A percentile compares a stretch with the other conserved stretches of the same genome.
Evolutionary conservation across 2,797 vertebrate species (phyloP).

Genomic region (Coccyzus lansbergi): DNA sequence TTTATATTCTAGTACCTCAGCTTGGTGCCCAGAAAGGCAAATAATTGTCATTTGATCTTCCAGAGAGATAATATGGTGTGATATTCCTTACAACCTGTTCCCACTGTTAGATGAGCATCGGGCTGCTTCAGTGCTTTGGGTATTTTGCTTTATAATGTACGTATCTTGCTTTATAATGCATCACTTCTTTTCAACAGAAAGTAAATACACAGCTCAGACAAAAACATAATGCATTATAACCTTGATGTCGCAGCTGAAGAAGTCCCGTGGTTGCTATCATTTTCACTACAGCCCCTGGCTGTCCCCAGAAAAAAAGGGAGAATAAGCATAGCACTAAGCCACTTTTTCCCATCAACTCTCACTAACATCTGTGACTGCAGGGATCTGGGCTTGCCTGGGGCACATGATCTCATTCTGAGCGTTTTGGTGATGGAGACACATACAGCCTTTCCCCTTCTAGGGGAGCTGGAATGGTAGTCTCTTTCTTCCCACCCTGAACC

Average conservation of each 20-base stretch:
- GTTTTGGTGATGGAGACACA: background rate
- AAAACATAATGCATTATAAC: background rate
- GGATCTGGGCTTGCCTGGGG: background rate
- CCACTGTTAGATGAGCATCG: background rate
- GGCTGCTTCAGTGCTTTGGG: background rate
- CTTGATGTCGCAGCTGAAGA: background rate
- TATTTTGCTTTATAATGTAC: background rate
- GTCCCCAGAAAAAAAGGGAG: background rate
- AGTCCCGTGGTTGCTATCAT: background rate
- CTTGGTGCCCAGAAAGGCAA: background rate
- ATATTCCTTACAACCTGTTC: background rate
- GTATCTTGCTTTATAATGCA: background rate
- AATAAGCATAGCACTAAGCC: background rate
- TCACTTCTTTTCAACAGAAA: background rate
- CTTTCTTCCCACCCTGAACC: background rate
- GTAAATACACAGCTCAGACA: background rate
- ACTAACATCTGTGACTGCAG: background rate
- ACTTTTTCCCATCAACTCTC: background rate
- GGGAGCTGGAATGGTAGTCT: background rate
- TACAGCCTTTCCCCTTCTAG: background rate
- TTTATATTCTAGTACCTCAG: background rate
- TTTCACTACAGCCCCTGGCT: background rate
- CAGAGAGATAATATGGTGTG: background rate
- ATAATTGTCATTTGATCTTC: background rate
- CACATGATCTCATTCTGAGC: background rate